These are phyloP conservation scores for Pteronotus mesoamericanus DNA, from an alignment of 2,797 vertebrate species.

Conservation along the genomic window DNA sequence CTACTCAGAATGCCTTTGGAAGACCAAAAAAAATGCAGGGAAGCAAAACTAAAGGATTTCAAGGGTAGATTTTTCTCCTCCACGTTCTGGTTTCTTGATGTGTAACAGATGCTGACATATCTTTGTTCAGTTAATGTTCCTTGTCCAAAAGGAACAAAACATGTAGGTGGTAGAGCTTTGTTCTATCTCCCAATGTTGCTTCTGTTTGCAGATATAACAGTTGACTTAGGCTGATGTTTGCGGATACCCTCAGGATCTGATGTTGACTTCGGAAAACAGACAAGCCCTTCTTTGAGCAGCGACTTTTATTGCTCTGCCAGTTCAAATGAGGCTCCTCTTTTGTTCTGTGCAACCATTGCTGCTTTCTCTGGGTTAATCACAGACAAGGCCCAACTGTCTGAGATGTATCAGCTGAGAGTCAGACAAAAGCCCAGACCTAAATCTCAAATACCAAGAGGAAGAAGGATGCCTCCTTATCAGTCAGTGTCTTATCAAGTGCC, in stretches of 20 bases:
- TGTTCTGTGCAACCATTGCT: neutral
- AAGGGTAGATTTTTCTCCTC: neutral
- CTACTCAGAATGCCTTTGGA: neutral
- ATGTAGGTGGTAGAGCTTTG: neutral
- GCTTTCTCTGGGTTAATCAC: neutral
- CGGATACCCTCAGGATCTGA: constrained; percentile 20
- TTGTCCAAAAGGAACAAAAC: neutral
- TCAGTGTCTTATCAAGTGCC: neutral
- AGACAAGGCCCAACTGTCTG: constrained; percentile 55
- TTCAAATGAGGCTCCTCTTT: constrained; percentile 60
- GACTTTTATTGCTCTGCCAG: neutral
- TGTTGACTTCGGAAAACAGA: neutral
- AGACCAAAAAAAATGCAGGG: neutral
- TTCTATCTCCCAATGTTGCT: neutral
- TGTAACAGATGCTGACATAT: neutral
- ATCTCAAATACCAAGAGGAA: constrained; percentile 50
- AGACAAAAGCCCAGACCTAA: constrained; percentile 26
- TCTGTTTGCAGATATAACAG: neutral
- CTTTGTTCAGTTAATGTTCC: neutral
- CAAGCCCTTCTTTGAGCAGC: neutral
- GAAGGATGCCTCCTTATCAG: constrained; percentile 32
- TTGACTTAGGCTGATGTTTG: constrained; percentile 8
- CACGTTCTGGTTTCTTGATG: neutral
- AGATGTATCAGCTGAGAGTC: constrained; percentile 8
- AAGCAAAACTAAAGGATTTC: neutral